phyloP scores from a whole-genome alignment of 2,113 vertebrate species.

The Cacatua alba region DNA sequence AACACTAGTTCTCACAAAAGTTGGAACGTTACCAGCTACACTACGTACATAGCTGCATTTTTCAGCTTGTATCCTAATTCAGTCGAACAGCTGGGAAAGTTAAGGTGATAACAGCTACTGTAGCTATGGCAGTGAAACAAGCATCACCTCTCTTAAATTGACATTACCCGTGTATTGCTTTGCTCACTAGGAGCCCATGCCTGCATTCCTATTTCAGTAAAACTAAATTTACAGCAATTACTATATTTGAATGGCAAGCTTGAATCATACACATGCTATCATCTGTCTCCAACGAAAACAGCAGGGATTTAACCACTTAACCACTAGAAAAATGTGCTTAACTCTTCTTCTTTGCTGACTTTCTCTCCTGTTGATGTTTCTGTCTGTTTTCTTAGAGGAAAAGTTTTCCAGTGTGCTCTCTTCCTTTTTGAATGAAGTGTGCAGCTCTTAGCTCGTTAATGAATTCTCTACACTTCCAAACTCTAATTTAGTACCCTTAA shows the following conservation, averaged over 20 bases:
- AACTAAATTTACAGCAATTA: background rate
- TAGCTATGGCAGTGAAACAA: background rate
- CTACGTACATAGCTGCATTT: background rate
- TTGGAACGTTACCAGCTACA: background rate
- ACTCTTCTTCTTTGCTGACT: background rate
- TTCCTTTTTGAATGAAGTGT: background rate
- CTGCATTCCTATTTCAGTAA: background rate
- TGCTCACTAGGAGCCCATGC: background rate
- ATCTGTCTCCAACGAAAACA: background rate
- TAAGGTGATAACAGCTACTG: rapidly evolving
- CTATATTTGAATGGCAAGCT: background rate
- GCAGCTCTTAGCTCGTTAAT: background rate
- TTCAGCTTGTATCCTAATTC: background rate
- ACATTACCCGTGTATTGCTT: background rate
- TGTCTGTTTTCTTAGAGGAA: background rate
- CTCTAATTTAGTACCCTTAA: background rate
- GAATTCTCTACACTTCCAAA: background rate
- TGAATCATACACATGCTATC: background rate
- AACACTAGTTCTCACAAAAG: background rate
- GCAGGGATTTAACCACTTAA: background rate
- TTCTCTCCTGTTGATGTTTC: background rate
- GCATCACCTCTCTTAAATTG: background rate
- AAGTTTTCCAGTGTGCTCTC: background rate
- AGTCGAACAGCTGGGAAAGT: background rate
- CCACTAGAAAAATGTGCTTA: background rate